These are phyloP conservation scores for Octomys mimax DNA, from an alignment of 2,797 vertebrate genomes.

Conservation along the genomic window DNA sequence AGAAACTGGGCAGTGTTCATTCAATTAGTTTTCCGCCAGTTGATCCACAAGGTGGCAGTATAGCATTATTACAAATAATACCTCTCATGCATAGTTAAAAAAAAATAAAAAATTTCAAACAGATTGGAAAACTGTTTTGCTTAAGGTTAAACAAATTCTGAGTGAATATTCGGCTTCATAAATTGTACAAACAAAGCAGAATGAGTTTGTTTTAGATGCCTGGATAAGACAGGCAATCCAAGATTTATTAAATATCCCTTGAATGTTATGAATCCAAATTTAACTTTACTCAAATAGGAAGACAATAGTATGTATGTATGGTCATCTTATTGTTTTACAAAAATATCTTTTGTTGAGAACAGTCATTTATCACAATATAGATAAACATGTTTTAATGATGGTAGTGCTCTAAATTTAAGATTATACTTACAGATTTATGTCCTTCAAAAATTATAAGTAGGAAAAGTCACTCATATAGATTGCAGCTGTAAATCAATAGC, in stretches of 20 bases:
- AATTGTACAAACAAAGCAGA: conserved; percentile 55
- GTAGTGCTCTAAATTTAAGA: neutral
- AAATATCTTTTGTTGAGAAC: neutral
- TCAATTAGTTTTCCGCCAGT: neutral
- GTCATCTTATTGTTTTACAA: neutral
- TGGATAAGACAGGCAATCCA: neutral
- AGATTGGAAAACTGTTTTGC: conserved; percentile 27
- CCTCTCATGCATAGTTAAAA: conserved; percentile 31
- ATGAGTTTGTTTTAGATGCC: conserved; percentile 19
- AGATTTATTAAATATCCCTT: conserved; percentile 19
- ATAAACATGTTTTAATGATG: neutral
- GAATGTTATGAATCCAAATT: conserved; percentile 25
- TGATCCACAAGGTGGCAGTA: conserved; percentile 77
- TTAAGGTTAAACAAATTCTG: conserved; percentile 48
- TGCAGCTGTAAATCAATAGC: neutral
- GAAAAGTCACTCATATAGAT: neutral
- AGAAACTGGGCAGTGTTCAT: neutral
- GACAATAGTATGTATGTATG: neutral
- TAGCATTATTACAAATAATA: conserved; percentile 68
- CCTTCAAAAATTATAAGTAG: neutral
- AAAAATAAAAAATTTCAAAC: neutral
- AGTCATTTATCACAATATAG: neutral
- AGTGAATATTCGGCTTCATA: conserved; percentile 40
- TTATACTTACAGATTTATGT: neutral
- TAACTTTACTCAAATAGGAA: conserved; percentile 16